Base-by-base conservation (phyloP, 2,888 invertebrate genomes). In the Eupithecia exiguata region DNA sequence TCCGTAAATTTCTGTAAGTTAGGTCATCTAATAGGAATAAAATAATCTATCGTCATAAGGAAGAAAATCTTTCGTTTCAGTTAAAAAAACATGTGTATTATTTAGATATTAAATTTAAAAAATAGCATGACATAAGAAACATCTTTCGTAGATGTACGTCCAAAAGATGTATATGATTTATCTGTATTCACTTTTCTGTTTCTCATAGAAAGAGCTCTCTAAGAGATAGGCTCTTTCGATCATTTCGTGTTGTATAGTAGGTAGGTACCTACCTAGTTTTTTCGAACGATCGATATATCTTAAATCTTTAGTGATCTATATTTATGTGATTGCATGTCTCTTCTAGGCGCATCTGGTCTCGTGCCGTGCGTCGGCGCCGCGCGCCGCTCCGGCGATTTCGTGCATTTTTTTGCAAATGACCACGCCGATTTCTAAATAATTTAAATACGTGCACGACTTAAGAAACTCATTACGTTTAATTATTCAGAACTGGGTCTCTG, bases 371-470 rank as follows among this genome's bases (percentile, higher is more conserved):
- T 76, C 84, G 82, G 84, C 86, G 86, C 82, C 21, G 77, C 80
- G 89, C 86, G 85, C 82, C 92, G 93, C 92, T 92, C 83, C 88
- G 91, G 62, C 91, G 93, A 88, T 90, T 92, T 91, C 92, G 89
- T 92, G 89, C 92, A 89, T 90, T 93, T 93, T 90, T 93, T 93
- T 92, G 87, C 92, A 92, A 90, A 86, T 89, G 92, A 89, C 89
- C 88, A 89, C 90, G 89, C 84, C 84, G 92, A 89, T 94, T 94
- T 94, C 94, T 94, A 94, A 93, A 93, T 93, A 91, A 94, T 94
- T 93, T 93, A 92, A 93, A 93, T 93, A 92, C 91, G 88, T 87
- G 91, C 92, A 92, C 92, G 92, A 90, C 84, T 84, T 81, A 86
- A 85, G 85, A 86, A 88, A 85, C 87, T 86, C 85, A 86, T 87